These are phyloP conservation scores for Cairina moschata DNA, from an alignment of 2,113 vertebrate genomes.

Conservation along the genomic window DNA sequence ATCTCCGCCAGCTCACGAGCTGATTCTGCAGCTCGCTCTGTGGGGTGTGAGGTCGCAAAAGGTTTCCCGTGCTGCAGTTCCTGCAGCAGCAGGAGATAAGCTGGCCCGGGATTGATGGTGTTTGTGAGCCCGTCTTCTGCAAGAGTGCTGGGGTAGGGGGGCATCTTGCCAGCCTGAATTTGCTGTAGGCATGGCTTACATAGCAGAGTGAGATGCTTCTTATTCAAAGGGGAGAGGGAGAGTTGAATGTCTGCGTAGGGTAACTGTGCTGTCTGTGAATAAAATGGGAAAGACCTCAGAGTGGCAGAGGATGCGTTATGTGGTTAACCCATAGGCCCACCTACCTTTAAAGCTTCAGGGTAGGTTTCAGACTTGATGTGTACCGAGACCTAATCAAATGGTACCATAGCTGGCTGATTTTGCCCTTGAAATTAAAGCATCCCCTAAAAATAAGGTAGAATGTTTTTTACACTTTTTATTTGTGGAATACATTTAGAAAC, in stretches of 20 bases:
- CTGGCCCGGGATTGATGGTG: rapidly evolving
- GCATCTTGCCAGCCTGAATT: not conserved
- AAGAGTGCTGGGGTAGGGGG: not conserved
- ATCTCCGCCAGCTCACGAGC: not conserved
- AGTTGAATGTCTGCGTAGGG: not conserved
- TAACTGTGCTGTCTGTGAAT: not conserved
- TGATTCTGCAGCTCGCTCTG: not conserved
- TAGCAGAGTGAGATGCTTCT: not conserved
- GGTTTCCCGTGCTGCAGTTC: not conserved
- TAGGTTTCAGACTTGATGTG: not conserved
- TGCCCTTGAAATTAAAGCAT: not conserved
- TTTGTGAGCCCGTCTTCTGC: not conserved
- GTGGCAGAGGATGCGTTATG: not conserved
- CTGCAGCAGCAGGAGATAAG: not conserved
- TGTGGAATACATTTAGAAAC: not conserved
- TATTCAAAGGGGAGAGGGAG: not conserved
- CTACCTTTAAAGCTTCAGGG: not conserved
- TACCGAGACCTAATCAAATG: not conserved
- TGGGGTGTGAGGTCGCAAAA: not conserved
- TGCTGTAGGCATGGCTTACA: not conserved
- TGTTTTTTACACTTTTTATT: not conserved
- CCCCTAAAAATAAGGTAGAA: not conserved
- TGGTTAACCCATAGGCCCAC: not conserved
- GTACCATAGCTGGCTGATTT: not conserved
- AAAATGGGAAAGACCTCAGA: not conserved